phyloP scores from a whole-genome alignment of 2,888 invertebrate species.

The Hetaerina titia region DNA sequence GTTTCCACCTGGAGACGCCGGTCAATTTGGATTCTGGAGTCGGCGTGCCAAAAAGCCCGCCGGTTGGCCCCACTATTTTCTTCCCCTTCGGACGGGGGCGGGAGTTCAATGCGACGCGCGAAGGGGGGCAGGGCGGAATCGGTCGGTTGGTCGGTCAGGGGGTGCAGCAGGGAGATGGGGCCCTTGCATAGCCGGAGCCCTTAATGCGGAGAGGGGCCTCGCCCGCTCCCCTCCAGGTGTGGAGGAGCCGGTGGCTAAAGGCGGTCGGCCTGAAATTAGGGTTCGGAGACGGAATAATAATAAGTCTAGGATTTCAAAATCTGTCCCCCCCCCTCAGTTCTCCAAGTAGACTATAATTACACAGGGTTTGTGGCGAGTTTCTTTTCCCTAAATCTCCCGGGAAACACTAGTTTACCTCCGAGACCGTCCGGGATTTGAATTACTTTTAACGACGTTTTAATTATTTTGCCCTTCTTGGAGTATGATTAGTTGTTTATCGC shows the following conservation, averaged over 20 bases:
- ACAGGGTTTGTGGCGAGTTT: not conserved
- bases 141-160: no score
- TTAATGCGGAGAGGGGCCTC: not conserved
- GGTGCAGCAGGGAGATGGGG: not conserved
- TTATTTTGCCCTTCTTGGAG: not conserved
- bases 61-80: not conserved
- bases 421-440: not conserved
- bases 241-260: not conserved
- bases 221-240: no score
- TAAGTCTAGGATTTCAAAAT: conserved; percentile 8
- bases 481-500: conserved; percentile 14
- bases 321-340: not conserved
- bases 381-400: not conserved
- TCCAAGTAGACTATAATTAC: not conserved
- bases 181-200: not conserved
- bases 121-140: no score
- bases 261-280: not conserved
- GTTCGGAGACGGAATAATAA: conserved; percentile 22
- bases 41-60: not conserved
- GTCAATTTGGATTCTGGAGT: not conserved
- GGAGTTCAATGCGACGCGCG: no score
- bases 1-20: not conserved
- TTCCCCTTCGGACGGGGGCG: no score
- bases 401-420: not conserved
- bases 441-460: conserved; percentile 39